A percentile compares a stretch with the other conserved stretches of the same genome.
Conservation (phyloP, 2,888 invertebrate species). For the Rosalia funebris region DNA sequence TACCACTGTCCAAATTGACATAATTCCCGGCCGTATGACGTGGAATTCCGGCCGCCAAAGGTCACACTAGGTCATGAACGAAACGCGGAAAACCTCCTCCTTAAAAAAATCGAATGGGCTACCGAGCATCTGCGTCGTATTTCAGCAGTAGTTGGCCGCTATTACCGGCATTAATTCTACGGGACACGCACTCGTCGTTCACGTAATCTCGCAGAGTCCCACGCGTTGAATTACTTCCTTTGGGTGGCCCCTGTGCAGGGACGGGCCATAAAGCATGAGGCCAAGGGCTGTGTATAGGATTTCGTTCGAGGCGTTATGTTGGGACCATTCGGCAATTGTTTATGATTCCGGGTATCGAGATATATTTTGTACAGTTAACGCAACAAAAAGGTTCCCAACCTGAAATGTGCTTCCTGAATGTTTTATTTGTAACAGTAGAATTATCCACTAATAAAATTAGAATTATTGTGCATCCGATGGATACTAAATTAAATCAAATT, state of each 20-base stretch:
- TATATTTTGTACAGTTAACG: no score
- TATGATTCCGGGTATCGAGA: no score
- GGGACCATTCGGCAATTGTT: no score
- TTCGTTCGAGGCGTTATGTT: no score
- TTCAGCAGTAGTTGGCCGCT: conserved; percentile 15
- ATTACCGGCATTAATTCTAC: conserved; percentile 16
- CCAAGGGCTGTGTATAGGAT: no score
- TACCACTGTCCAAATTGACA: conserved; percentile 25
- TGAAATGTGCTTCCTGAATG: no score
- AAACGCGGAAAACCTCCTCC: conserved; percentile 6
- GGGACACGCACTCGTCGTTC: conserved; percentile 17
- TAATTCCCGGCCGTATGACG: conserved; percentile 16
- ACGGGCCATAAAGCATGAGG: no score
- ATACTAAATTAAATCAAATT: no score
- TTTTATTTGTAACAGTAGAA: no score
- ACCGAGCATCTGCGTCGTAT: conserved; percentile 11
- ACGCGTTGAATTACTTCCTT: conserved; percentile 21
- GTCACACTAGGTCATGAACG: conserved; percentile 25
- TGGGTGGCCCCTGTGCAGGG: conserved; percentile 14
- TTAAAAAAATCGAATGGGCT: conserved; percentile 10
- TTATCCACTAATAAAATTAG: no score
- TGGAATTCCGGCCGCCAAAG: conserved; percentile 15
- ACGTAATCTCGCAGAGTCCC: conserved; percentile 23
- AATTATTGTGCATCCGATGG: no score
- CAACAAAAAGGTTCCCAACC: no score